A percentile compares a stretch with the other conserved stretches of the same genome.
These are phyloP conservation scores for Vulpes vulpes DNA, from an alignment of 2,113 vertebrate species.

Conservation along the genomic window DNA sequence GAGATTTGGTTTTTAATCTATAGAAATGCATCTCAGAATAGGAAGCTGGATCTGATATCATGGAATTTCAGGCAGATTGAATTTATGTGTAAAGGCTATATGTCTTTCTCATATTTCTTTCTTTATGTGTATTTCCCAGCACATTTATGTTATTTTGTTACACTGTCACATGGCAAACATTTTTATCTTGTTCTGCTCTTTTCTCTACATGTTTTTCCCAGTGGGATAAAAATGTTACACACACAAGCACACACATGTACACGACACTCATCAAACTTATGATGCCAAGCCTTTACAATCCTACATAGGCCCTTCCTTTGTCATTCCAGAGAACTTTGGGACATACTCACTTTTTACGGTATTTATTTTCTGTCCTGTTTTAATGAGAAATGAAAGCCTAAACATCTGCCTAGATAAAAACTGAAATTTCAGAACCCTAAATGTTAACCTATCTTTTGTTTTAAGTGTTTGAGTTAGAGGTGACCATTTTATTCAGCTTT, in stretches of 20 bases:
- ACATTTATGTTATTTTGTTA: constrained; percentile 17
- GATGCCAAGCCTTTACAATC: not conserved
- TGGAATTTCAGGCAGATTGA: constrained; percentile 9
- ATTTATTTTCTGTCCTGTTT: constrained; percentile 64
- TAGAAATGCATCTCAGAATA: not conserved
- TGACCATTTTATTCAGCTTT: constrained; percentile 84
- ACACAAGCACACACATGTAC: no score
- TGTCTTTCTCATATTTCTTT: not conserved
- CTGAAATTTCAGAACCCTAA: constrained; percentile 81
- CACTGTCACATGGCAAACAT: not conserved
- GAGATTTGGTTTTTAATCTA: not conserved
- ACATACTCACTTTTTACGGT: not conserved
- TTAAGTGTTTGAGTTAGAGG: constrained; percentile 83
- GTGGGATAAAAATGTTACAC: not conserved
- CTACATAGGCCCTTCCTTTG: not conserved
- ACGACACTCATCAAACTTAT: not conserved
- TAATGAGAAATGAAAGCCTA: constrained; percentile 81
- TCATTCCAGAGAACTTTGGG: constrained; percentile 18
- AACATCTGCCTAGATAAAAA: constrained; percentile 80
- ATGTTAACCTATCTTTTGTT: constrained; percentile 84
- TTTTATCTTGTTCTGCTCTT: constrained; percentile 17
- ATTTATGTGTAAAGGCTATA: not conserved
- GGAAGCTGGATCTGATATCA: not conserved
- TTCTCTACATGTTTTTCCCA: not conserved
- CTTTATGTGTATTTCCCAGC: constrained; percentile 17